Percentiles rank a stretch among this genome's conserved stretches.
phyloP scores from a whole-genome alignment of 1,140 invertebrate genomes.

The Drosophila eugracilis region DNA sequence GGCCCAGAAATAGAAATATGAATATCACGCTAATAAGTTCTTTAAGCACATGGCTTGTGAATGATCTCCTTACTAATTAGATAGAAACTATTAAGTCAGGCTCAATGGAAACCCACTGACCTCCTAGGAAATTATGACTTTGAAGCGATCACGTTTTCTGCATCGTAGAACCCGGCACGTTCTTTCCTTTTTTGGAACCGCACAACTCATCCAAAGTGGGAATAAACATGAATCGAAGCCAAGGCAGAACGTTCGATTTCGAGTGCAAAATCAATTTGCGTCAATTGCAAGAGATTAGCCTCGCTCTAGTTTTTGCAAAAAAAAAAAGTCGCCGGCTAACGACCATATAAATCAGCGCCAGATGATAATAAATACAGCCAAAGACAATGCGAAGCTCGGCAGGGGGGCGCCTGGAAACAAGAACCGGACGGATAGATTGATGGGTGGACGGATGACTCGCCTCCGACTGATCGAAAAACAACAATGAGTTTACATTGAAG shows the following conservation, averaged over 20 bases:
- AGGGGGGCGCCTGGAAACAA: constrained; percentile 51
- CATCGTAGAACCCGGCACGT: constrained; percentile 34
- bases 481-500: constrained; percentile 23
- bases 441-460: constrained; percentile 10
- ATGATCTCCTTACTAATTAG: constrained; percentile 1
- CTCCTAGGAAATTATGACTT: constrained; percentile 15
- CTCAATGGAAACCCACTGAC: constrained; percentile 12
- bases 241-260: constrained; percentile 46
- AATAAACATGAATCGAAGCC: constrained; percentile 41
- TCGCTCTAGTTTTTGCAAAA: constrained; percentile 66
- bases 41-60: constrained; percentile 11
- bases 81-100: constrained; percentile 7
- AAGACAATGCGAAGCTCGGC: constrained; percentile 32
- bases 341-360: constrained; percentile 65
- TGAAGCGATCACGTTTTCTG: constrained; percentile 32
- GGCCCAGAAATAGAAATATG: not conserved
- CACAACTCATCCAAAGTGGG: constrained; percentile 22
- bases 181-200: constrained; percentile 33
- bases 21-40: not conserved
- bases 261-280: constrained; percentile 72
- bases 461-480: constrained; percentile 31
- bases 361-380: constrained; percentile 67
- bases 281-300: constrained; percentile 81
- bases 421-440: not conserved
- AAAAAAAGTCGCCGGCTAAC: constrained; percentile 31